Conservation (phyloP, 2,797 vertebrate species). For the Podarcis siculus region DNA sequence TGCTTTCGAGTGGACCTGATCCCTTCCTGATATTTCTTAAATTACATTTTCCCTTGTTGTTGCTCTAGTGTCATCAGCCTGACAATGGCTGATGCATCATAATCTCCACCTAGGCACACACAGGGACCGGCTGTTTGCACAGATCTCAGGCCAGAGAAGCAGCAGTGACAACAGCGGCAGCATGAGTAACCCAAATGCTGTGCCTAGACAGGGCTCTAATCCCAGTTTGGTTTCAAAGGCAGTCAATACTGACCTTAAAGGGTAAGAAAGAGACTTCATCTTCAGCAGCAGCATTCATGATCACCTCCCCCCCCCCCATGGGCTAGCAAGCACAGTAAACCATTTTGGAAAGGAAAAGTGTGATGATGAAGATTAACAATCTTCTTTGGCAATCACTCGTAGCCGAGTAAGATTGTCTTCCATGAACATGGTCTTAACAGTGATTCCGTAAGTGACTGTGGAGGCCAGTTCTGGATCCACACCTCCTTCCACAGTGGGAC, state of each 20-base stretch:
- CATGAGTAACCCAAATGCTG: neutral
- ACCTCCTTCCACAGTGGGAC: too few relatives aligned
- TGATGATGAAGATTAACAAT: neutral
- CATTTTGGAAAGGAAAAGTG: neutral
- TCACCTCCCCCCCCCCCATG: neutral
- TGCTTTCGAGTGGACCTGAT: neutral
- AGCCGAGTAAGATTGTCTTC: too few relatives aligned
- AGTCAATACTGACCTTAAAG: constrained; percentile 19
- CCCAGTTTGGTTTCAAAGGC: constrained; percentile 42
- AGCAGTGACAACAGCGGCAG: neutral
- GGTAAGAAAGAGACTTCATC: constrained; percentile 52
- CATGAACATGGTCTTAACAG: too few relatives aligned
- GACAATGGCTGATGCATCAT: constrained; percentile 20
- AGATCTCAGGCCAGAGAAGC: neutral
- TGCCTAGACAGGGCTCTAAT: neutral
- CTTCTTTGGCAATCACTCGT: too few relatives aligned
- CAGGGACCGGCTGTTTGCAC: neutral
- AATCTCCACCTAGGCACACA: neutral
- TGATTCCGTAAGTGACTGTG: too few relatives aligned
- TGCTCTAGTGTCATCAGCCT: constrained; percentile 6
- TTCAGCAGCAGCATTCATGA: neutral
- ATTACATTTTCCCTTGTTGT: neutral
- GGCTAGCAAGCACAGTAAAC: neutral
- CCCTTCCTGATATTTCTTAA: neutral
- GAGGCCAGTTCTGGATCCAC: too few relatives aligned